These are phyloP conservation scores for Brachystomella parvula DNA, from an alignment of 1,140 invertebrate species.

Conservation along the genomic window DNA sequence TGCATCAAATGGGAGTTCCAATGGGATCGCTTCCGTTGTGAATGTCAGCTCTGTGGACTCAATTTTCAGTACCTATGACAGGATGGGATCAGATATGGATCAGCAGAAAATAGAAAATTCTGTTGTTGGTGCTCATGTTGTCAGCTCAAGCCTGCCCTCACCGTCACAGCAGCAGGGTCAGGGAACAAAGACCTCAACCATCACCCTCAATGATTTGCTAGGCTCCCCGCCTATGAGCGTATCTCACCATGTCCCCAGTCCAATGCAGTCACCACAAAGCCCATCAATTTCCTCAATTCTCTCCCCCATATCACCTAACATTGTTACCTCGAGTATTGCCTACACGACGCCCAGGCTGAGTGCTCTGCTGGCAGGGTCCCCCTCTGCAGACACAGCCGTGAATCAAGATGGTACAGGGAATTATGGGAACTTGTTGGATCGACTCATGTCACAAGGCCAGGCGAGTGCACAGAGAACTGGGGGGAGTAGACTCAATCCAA, in stretches of 20 bases:
- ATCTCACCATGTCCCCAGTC: slow-evolving; percentile 11
- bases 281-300: slow-evolving; percentile 19
- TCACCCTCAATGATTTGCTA: slow-evolving; percentile 32
- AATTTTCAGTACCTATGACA: slow-evolving; percentile 24
- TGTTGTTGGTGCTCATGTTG: neutral
- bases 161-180: neutral
- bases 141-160: slow-evolving; percentile 4
- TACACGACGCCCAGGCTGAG: slow-evolving; percentile 34
- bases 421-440: slow-evolving; percentile 33
- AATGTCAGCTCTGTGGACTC: slow-evolving; percentile 18
- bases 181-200: slow-evolving; percentile 9
- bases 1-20: neutral
- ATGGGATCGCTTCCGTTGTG: neutral
- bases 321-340: slow-evolving; percentile 10
- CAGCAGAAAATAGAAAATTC: slow-evolving; percentile 24
- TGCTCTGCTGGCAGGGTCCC: slow-evolving; percentile 32
- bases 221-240: slow-evolving; percentile 30
- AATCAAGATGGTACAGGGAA: neutral
- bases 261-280: neutral
- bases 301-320: slow-evolving; percentile 18
- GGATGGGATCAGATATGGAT: slow-evolving; percentile 28
- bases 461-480: slow-evolving; percentile 19
- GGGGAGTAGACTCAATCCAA: slow-evolving; percentile 30
- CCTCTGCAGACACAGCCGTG: slow-evolving; percentile 27
- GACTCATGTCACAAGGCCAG: slow-evolving; percentile 27